Conservation (phyloP, 2,888 invertebrate genomes). For the Xestia ashworthii region DNA sequence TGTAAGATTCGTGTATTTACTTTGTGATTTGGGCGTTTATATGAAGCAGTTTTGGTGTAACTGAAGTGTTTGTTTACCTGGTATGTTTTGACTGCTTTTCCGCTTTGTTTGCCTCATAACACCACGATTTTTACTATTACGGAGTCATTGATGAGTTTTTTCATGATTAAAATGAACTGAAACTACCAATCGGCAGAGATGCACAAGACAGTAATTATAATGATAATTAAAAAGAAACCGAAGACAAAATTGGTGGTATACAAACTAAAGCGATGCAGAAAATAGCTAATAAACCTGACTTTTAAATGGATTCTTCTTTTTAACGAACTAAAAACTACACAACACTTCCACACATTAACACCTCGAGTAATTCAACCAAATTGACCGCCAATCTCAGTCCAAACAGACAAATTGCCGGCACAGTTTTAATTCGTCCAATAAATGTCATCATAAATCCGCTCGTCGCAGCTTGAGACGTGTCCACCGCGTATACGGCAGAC, state of each 20-base stretch:
- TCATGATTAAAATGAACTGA: background rate
- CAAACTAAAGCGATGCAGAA: background rate
- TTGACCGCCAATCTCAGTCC: constrained; percentile 40
- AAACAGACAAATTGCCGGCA: constrained; percentile 58
- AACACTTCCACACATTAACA: background rate
- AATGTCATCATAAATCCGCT: constrained; percentile 80
- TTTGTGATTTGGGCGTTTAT: constrained; percentile 51
- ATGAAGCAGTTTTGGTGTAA: constrained; percentile 28
- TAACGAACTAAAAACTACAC: background rate
- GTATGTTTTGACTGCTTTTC: background rate
- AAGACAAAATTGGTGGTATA: background rate
- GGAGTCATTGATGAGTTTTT: background rate
- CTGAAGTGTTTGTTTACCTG: constrained; percentile 17
- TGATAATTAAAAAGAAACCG: background rate
- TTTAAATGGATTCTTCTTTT: background rate
- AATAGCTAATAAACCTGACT: background rate
- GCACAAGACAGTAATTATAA: background rate
- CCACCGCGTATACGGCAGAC: constrained; percentile 78
- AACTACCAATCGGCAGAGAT: background rate
- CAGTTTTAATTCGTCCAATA: constrained; percentile 77
- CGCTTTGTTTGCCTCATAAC: background rate
- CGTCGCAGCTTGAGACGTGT: constrained; percentile 77
- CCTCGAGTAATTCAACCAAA: constrained; percentile 11
- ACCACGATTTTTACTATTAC: background rate
- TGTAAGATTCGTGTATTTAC: constrained; percentile 58